Evolutionary conservation across 2,888 invertebrate genomes (phyloP).

Genomic region (Neocrepidodera transversa): DNA sequence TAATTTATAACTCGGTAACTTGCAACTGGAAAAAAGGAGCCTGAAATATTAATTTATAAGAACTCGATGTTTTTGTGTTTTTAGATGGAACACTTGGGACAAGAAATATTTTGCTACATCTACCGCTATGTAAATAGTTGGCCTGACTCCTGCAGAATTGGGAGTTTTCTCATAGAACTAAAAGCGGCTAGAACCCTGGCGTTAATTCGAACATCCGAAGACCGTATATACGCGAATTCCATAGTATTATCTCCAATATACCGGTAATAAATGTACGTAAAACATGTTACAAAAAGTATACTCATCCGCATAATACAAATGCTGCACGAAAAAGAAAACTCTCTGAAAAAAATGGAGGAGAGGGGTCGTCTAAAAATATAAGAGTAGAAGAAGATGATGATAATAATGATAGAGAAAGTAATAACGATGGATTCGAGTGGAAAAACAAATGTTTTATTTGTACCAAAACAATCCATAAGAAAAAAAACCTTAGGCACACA

Average conservation of each 20-base stretch:
- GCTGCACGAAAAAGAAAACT: conserved; percentile 4
- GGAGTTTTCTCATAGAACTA: neutral
- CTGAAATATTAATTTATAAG: too few species aligned
- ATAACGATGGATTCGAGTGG: conserved; percentile 7
- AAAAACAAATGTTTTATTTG: conserved; percentile 12
- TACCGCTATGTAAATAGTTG: conserved; percentile 5
- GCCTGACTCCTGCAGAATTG: conserved; percentile 1
- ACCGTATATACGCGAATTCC: conserved; percentile 5
- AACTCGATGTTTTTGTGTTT: too few species aligned
- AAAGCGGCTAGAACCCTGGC: neutral
- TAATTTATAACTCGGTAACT: too few species aligned
- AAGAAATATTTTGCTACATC: conserved; percentile 8
- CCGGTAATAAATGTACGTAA: conserved; percentile 8
- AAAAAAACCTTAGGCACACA: too few species aligned
- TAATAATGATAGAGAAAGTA: neutral
- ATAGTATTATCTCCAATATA: conserved; percentile 8
- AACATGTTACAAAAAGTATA: conserved; percentile 5
- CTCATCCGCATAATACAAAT: neutral
- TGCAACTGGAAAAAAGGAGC: too few species aligned
- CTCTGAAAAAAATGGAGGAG: conserved; percentile 5
- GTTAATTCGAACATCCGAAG: conserved; percentile 1
- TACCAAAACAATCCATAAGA: neutral
- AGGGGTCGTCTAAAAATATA: neutral
- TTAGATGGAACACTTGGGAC: too few species aligned
- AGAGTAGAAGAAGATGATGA: neutral